phyloP scores from a whole-genome alignment of 2,797 vertebrate genomes.

The Acanthopagrus latus region DNA sequence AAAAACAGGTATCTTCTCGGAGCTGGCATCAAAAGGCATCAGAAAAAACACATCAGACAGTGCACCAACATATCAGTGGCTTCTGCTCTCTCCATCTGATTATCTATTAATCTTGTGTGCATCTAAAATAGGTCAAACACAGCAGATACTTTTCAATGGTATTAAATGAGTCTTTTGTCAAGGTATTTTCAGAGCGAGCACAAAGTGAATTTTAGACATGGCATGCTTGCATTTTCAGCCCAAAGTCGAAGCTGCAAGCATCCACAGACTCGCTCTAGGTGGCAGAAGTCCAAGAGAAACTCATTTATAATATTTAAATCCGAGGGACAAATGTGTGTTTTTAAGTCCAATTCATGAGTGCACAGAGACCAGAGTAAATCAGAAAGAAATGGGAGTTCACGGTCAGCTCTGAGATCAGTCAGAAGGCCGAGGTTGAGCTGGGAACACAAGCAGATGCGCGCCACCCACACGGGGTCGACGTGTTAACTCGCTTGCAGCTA shows the following conservation, averaged over 20 bases:
- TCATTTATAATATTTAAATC: neutral
- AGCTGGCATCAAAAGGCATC: slow-evolving; percentile 41
- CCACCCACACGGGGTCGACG: slow-evolving; percentile 1
- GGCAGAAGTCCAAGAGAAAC: no score
- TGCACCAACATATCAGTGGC: neutral
- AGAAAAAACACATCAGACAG: slow-evolving; percentile 21
- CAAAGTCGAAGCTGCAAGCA: neutral
- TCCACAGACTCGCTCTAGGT: neutral
- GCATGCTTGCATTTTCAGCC: neutral
- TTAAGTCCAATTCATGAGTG: neutral
- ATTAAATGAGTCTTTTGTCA: slow-evolving; percentile 14
- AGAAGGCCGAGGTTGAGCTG: neutral
- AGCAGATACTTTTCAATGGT: slow-evolving; percentile 7
- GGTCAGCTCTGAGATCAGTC: neutral
- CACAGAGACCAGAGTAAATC: neutral
- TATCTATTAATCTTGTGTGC: slow-evolving; percentile 39
- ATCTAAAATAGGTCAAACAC: slow-evolving; percentile 56
- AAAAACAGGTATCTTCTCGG: neutral
- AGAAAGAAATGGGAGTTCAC: no score
- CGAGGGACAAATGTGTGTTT: neutral
- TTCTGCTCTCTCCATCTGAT: slow-evolving; percentile 14
- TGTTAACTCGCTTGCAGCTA: neutral
- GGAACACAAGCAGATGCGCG: neutral
- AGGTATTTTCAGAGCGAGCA: slow-evolving; percentile 3
- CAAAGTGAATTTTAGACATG: slow-evolving; percentile 14